phyloP scores from a whole-genome alignment of 2,797 vertebrate species.

The Myripristis jacobus region DNA sequence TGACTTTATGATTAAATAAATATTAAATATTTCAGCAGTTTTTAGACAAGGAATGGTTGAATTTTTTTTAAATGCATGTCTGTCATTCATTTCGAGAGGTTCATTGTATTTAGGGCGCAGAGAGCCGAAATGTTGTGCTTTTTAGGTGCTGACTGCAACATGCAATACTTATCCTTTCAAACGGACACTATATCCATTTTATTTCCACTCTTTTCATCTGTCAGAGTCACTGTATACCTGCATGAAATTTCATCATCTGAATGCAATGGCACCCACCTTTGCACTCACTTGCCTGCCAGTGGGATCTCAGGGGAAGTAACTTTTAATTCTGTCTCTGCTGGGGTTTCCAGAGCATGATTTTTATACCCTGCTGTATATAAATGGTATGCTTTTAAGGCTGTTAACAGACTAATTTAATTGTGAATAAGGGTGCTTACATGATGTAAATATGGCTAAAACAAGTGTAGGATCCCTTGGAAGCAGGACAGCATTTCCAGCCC shows the following conservation, averaged over 20 bases:
- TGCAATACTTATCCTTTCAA: no score
- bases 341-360: constrained; percentile 38
- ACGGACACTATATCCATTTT: constrained; percentile 37
- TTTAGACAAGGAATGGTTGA: constrained; percentile 3
- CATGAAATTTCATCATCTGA: constrained; percentile 58
- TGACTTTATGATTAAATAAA: no score
- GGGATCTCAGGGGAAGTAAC: constrained; percentile 51
- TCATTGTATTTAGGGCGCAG: no score
- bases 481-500: not conserved
- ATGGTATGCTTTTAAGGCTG: constrained; percentile 35
- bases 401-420: constrained; percentile 46
- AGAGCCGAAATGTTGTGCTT: no score
- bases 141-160: no score
- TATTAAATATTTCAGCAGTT: constrained; percentile 10
- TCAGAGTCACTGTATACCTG: constrained; percentile 52
- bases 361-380: constrained; percentile 48
- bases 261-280: constrained; percentile 49
- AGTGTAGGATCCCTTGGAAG: constrained; percentile 6
- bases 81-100: not conserved
- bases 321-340: constrained; percentile 51
- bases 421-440: constrained; percentile 40
- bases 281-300: constrained; percentile 51
- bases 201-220: constrained; percentile 28
- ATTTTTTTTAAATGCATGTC: not conserved
- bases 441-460: constrained; percentile 20